phyloP scores from a whole-genome alignment of 2,113 vertebrate genomes.

The Hassar affinis region DNA sequence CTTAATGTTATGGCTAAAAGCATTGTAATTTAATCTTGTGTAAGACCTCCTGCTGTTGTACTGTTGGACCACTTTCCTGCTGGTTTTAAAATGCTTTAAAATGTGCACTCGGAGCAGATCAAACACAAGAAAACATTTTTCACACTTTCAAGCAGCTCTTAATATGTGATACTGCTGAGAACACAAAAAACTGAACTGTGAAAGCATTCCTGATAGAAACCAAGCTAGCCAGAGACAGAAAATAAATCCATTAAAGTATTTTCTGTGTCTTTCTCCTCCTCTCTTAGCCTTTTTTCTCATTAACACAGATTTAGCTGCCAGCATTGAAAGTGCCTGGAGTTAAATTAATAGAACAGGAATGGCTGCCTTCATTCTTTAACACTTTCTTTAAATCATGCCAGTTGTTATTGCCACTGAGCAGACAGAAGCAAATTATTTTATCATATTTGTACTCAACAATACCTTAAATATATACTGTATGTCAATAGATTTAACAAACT shows the following conservation, averaged over 20 bases:
- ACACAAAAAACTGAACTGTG: background rate
- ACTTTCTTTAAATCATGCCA: too few species aligned
- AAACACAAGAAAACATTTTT: background rate
- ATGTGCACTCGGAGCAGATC: background rate
- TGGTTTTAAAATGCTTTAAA: background rate
- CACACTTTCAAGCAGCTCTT: background rate
- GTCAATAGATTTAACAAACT: background rate
- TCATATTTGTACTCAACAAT: background rate
- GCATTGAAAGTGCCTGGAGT: background rate
- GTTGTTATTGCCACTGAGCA: too few species aligned
- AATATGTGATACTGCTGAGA: too few species aligned
- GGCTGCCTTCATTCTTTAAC: background rate
- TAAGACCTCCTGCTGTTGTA: background rate
- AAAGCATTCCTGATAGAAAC: background rate
- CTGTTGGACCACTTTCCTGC: background rate
- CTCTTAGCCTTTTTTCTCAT: background rate
- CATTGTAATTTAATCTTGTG: background rate
- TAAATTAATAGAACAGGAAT: too few species aligned
- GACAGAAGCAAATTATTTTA: too few species aligned
- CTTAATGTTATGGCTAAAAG: background rate
- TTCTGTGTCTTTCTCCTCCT: background rate
- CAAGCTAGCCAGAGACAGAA: background rate
- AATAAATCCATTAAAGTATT: background rate
- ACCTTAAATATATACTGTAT: background rate
- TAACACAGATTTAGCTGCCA: background rate